Percentiles rank a stretch among this genome's conserved stretches.
Evolutionary conservation across 2,888 invertebrate genomes (phyloP).

Genomic region (Orchesellides sinensis): DNA sequence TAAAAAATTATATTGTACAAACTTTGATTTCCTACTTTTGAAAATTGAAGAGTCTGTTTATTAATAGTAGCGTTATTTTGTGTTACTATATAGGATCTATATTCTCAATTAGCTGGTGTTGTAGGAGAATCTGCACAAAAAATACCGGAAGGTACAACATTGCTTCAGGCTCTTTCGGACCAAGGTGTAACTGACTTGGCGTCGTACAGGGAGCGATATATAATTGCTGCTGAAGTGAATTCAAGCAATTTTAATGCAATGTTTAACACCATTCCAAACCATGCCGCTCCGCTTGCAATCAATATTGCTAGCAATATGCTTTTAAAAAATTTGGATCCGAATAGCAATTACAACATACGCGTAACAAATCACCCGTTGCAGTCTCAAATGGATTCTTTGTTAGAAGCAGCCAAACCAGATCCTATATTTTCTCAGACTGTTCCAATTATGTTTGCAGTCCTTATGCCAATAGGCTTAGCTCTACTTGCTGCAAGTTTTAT

Average conservation of each 20-base stretch:
- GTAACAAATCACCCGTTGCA: constrained; percentile 72
- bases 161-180: constrained; percentile 15
- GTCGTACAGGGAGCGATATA: constrained; percentile 67
- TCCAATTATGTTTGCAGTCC: constrained; percentile 71
- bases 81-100: not conserved
- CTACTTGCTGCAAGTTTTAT: constrained; percentile 75
- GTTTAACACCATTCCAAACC: constrained; percentile 71
- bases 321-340: constrained; percentile 50
- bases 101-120: not conserved
- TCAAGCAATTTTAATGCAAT: constrained; percentile 63
- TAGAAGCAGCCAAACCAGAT: constrained; percentile 66
- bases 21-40: not conserved
- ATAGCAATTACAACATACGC: constrained; percentile 44
- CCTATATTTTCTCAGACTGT: constrained; percentile 60
- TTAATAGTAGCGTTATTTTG: not conserved
- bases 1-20: constrained; percentile 36
- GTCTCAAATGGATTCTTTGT: constrained; percentile 28
- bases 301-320: constrained; percentile 70
- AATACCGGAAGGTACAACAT: constrained; percentile 5
- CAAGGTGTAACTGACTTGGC: constrained; percentile 63
- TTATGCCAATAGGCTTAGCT: constrained; percentile 75
- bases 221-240: constrained; percentile 69
- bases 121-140: constrained; percentile 65
- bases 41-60: no score
- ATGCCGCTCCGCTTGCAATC: constrained; percentile 69